Evolutionary conservation across 2,797 vertebrate genomes (phyloP).

Genomic region (Macropodus opercularis): DNA sequence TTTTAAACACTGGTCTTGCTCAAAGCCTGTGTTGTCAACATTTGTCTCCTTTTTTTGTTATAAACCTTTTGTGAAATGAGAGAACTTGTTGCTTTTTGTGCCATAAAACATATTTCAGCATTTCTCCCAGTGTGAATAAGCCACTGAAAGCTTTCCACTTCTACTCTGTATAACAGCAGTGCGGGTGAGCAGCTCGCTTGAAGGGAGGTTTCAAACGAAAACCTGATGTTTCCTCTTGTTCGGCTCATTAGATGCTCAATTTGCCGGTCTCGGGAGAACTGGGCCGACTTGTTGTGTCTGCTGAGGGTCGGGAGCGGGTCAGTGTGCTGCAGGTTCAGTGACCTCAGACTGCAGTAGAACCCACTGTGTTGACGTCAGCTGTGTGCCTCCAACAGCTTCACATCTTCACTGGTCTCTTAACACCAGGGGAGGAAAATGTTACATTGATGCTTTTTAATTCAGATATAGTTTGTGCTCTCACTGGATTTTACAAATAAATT

Average conservation of each 20-base stretch:
- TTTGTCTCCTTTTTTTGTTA: not conserved
- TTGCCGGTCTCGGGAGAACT: conserved; percentile 21
- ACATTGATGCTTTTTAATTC: too few species aligned
- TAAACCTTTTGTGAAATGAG: not conserved
- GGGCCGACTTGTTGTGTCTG: conserved; percentile 1
- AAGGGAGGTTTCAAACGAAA: conserved; percentile 38
- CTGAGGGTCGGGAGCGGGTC: conserved; percentile 10
- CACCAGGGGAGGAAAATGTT: not conserved
- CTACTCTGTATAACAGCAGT: conserved; percentile 3
- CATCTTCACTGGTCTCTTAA: too few species aligned
- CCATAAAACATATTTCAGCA: conserved; percentile 5
- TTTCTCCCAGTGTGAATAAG: conserved; percentile 35
- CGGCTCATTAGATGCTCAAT: conserved; percentile 63
- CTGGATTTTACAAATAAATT: not conserved
- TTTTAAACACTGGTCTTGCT: conserved; percentile 36
- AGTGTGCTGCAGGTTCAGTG: not conserved
- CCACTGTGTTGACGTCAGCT: conserved; percentile 4
- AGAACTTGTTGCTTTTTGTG: not conserved
- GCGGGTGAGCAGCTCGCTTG: conserved; percentile 25
- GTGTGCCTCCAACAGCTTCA: not conserved
- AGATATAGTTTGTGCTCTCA: not conserved
- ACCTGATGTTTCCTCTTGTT: conserved; percentile 19
- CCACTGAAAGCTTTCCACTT: conserved; percentile 25
- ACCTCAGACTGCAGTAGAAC: not conserved
- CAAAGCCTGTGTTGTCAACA: conserved; percentile 6